phyloP scores from a whole-genome alignment of 2,113 vertebrate genomes.

The Pagrus major region DNA sequence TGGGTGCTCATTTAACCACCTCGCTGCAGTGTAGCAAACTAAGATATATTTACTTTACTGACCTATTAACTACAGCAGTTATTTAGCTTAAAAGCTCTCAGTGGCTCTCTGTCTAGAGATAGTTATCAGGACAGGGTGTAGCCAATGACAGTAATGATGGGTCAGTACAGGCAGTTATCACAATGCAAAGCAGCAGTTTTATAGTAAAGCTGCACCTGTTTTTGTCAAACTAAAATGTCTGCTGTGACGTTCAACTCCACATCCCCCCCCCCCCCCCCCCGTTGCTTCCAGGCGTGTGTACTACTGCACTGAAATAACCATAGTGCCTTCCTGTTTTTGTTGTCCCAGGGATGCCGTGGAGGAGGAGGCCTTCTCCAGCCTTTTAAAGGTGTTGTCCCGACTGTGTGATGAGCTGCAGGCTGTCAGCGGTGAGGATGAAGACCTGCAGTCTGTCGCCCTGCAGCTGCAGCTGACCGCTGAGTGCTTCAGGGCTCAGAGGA shows the following conservation, averaged over 20 bases:
- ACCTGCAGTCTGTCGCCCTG: constrained; percentile 11
- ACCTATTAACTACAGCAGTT: background rate
- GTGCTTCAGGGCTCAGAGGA: constrained; percentile 94
- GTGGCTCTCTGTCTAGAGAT: background rate
- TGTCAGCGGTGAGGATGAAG: constrained; percentile 16
- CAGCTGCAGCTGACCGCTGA: constrained; percentile 87
- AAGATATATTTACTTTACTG: background rate
- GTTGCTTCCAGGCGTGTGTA: background rate
- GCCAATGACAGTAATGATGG: background rate
- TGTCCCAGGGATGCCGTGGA: constrained; percentile 67
- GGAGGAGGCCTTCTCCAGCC: constrained; percentile 56
- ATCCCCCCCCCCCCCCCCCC: background rate
- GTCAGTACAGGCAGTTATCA: background rate
- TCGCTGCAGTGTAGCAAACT: background rate
- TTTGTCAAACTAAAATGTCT: background rate
- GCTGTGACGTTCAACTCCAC: background rate
- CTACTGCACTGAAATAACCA: background rate
- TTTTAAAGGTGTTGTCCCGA: constrained; percentile 69
- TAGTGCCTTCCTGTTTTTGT: background rate
- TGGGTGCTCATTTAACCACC: background rate
- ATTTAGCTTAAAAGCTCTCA: background rate
- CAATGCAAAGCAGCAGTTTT: background rate
- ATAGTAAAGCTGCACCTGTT: background rate
- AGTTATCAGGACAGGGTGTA: background rate
- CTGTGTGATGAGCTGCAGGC: constrained; percentile 67